phyloP scores from a whole-genome alignment of 2,888 invertebrate genomes.

The Ophioninae sp. region DNA sequence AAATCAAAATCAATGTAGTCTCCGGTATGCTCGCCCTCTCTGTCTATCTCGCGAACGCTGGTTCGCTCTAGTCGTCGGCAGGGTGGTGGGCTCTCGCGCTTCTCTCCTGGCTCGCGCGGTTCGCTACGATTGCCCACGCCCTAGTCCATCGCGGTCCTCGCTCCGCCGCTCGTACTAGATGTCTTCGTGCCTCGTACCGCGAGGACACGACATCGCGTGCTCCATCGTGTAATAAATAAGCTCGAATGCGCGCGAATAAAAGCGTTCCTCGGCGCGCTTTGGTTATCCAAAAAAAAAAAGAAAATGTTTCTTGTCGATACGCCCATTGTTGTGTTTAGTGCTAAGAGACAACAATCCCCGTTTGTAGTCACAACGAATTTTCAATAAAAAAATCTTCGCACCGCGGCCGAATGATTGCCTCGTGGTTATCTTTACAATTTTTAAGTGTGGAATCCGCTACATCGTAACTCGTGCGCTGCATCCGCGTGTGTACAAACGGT shows the following conservation, averaged over 20 bases:
- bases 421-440: conserved; percentile 6
- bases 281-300: background rate
- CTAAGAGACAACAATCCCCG: conserved; percentile 9
- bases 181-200: conserved; percentile 16
- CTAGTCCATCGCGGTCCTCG: conserved; percentile 70
- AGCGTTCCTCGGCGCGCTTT: background rate
- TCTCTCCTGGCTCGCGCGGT: conserved; percentile 63
- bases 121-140: conserved; percentile 73
- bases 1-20: conserved; percentile 79
- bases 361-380: conserved; percentile 18
- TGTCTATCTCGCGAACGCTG: conserved; percentile 43
- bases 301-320: background rate
- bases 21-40: conserved; percentile 59
- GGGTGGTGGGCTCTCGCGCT: conserved; percentile 45
- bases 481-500: background rate
- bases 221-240: background rate
- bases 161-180: conserved; percentile 56
- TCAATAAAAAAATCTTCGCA: background rate
- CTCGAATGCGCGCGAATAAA: conserved; percentile 39
- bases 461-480: background rate
- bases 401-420: background rate
- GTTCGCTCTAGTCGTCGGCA: conserved; percentile 30
- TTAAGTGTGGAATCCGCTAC: background rate
- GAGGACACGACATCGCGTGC: conserved; percentile 34
- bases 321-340: conserved; percentile 11